Conservation (phyloP, 1,140 invertebrate genomes). For the Brachionus sp. region DNA sequence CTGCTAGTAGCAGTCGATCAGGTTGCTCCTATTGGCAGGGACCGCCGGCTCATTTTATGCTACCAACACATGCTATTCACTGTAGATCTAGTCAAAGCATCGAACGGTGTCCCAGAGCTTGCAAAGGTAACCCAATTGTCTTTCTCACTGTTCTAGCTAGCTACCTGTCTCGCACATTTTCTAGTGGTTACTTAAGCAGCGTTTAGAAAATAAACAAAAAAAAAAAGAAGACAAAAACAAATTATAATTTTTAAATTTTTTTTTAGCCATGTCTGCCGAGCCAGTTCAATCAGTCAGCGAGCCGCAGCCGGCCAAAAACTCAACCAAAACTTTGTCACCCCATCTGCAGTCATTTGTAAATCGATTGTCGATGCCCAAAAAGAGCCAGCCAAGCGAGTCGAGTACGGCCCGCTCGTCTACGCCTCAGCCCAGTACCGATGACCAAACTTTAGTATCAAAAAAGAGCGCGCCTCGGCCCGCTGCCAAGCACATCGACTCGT, state of each 20-base stretch:
- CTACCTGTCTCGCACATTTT: background rate
- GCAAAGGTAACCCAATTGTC: conserved; percentile 30
- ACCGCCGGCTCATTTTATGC: conserved; percentile 45
- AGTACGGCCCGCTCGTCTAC: background rate
- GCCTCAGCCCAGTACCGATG: background rate
- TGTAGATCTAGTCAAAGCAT: conserved; percentile 45
- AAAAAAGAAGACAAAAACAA: background rate
- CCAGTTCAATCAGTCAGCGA: background rate
- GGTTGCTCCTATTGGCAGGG: conserved; percentile 22
- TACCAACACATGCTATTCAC: conserved; percentile 45
- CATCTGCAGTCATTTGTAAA: conserved; percentile 28
- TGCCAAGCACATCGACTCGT: background rate
- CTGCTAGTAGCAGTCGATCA: background rate
- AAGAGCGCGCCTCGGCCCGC: background rate
- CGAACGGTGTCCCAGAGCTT: conserved; percentile 44
- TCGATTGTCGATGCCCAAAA: conserved; percentile 31
- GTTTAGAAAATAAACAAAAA: background rate
- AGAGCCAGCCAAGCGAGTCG: background rate
- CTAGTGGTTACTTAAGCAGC: conserved; percentile 18
- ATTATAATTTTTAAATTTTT: background rate
- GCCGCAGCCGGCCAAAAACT: background rate
- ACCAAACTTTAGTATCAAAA: background rate
- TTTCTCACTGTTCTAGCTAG: background rate
- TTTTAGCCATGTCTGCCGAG: background rate
- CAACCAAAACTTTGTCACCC: background rate